Conservation (phyloP, 2,888 invertebrate species). For the Cosmopolites sordidus region DNA sequence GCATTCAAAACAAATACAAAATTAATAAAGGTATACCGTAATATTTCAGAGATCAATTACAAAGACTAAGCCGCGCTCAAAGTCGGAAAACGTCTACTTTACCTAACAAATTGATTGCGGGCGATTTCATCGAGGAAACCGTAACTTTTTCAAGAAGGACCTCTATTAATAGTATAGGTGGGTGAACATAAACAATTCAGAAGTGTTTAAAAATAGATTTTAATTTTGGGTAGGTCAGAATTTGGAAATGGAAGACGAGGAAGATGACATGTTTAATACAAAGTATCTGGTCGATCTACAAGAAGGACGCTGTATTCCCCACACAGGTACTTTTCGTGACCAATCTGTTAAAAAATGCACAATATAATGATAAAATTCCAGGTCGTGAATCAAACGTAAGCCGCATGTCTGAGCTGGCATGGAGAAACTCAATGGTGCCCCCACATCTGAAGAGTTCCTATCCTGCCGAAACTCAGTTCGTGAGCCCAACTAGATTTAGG, state of each 20-base stretch:
- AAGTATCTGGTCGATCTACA: conserved; percentile 69
- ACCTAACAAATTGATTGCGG: conserved; percentile 5
- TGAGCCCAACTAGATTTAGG: conserved; percentile 51
- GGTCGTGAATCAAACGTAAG: conserved; percentile 39
- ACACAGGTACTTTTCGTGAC: conserved; percentile 15
- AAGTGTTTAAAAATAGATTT: neutral
- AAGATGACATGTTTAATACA: conserved; percentile 79
- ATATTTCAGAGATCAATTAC: neutral
- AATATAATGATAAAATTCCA: conserved; percentile 9
- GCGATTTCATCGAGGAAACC: conserved; percentile 33
- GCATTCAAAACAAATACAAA: no score
- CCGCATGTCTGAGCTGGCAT: conserved; percentile 66
- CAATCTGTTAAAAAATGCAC: no score
- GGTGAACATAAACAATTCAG: no score
- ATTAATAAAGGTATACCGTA: no score
- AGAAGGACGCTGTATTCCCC: conserved; percentile 51
- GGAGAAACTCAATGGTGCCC: conserved; percentile 77
- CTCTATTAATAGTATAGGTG: conserved; percentile 36
- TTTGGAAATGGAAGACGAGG: conserved; percentile 78
- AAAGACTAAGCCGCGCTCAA: neutral
- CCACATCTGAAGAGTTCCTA: conserved; percentile 83
- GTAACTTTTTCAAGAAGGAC: conserved; percentile 37
- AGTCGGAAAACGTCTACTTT: conserved; percentile 7
- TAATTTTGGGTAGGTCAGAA: conserved; percentile 39
- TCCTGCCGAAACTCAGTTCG: conserved; percentile 74